phyloP scores from a whole-genome alignment of 2,797 vertebrate species.

The Pempheris klunzingeri region DNA sequence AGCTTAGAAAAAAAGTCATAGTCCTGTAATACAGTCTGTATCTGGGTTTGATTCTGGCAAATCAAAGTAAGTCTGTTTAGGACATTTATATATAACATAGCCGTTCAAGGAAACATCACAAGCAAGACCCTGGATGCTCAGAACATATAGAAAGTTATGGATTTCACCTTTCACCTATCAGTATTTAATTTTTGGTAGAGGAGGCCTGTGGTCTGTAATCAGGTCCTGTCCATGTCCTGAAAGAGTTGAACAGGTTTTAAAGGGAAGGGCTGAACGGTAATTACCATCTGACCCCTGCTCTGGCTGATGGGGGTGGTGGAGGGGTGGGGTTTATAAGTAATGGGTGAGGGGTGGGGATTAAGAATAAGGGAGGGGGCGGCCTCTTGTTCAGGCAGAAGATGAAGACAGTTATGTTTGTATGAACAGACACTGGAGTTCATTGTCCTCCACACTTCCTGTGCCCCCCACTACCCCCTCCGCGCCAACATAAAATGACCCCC shows the following conservation, averaged over 20 bases:
- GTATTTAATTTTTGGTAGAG: slow-evolving; percentile 6
- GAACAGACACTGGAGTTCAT: slow-evolving; percentile 82
- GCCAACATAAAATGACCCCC: slow-evolving; percentile 74
- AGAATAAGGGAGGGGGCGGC: slow-evolving; percentile 42
- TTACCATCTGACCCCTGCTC: slow-evolving; percentile 77
- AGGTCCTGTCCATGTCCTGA: slow-evolving; percentile 44
- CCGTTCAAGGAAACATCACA: neutral
- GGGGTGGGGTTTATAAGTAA: slow-evolving; percentile 50
- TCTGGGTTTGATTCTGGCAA: neutral
- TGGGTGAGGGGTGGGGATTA: slow-evolving; percentile 62
- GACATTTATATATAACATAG: neutral
- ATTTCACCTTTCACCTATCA: slow-evolving; percentile 8
- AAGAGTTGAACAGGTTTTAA: slow-evolving; percentile 67
- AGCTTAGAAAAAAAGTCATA: neutral
- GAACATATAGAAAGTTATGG: neutral
- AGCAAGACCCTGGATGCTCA: neutral
- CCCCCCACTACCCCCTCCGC: slow-evolving; percentile 31
- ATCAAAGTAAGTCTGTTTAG: neutral
- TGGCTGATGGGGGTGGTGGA: slow-evolving; percentile 41
- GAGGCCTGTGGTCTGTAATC: slow-evolving; percentile 34
- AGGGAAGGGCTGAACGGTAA: slow-evolving; percentile 65
- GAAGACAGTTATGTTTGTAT: slow-evolving; percentile 77
- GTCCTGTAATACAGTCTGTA: neutral
- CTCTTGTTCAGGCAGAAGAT: slow-evolving; percentile 68
- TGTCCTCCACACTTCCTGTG: slow-evolving; percentile 79